phyloP scores from a whole-genome alignment of 2,797 vertebrate genomes.

The Rachycentron canadum region DNA sequence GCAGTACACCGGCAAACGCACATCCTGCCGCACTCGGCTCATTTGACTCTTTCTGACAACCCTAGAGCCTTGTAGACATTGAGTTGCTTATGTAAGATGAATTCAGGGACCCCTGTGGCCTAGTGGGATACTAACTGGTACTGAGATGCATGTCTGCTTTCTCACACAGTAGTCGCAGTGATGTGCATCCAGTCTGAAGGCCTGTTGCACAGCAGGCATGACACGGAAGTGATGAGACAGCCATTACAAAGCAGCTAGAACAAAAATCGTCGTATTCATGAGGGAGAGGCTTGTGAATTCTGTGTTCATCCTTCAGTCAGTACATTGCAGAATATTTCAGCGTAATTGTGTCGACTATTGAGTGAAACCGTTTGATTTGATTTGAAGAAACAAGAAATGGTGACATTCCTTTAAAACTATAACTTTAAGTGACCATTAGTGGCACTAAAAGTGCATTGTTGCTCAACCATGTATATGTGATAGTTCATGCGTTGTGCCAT shows the following conservation, averaged over 20 bases:
- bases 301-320: too few relatives aligned
- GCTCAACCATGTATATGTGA: not conserved
- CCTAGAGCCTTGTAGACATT: constrained; percentile 23
- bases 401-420: not conserved
- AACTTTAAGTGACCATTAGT: not conserved
- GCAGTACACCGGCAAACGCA: constrained; percentile 1
- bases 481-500: not conserved
- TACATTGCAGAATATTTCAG: not conserved
- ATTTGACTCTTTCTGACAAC: constrained; percentile 37
- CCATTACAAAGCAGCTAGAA: constrained; percentile 33
- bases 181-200: constrained; percentile 38
- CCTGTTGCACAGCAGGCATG: constrained; percentile 47
- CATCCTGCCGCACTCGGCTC: constrained; percentile 4
- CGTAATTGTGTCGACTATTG: not conserved
- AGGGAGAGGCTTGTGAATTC: not conserved
- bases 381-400: not conserved
- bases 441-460: not conserved
- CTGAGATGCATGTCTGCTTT: constrained; percentile 51
- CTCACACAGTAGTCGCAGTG: constrained; percentile 40
- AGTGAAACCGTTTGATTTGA: not conserved
- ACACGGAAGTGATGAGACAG: constrained; percentile 46
- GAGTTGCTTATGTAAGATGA: constrained; percentile 45
- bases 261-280: constrained; percentile 19
- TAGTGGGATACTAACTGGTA: constrained; percentile 45
- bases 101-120: constrained; percentile 44